Base-by-base conservation (phyloP, 2,113 vertebrate genomes). In the Formicarius rufipectus region DNA sequence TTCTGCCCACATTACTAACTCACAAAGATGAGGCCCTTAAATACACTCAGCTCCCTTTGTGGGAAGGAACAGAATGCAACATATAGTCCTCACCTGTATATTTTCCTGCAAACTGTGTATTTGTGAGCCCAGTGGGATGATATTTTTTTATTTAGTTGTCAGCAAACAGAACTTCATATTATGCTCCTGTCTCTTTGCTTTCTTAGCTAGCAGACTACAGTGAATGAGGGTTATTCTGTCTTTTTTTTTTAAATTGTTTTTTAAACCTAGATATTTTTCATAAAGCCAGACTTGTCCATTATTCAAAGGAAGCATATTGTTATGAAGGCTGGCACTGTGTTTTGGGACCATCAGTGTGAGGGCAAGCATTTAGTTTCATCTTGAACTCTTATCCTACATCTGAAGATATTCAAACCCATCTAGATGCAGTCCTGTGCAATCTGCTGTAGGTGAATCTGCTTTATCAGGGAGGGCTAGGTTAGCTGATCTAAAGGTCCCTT, bases 1-100 rank as follows among this genome's bases (percentile, higher is more conserved):
- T 71, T 87, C 89, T 95, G 74, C 68, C 94, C 92, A 73, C 92
- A 15, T 50, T 84, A 58, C 55, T 86, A 86, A 96, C 89, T 95
- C 93, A 88, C 50, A 56, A 39, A 93, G 63, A 87, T 22, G 59
- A 93, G 25, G 49, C 78, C 68, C 40, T 80, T 88, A 90, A 86
- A 84, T n/a, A 87, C 56, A 66, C 42, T 88, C 69, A 58, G 58
- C 31, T 96, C 44, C 52, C 39, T 58, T 82, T 62, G 83, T 45
- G 84, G 66, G 63, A 92, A 95, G 15, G 33, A 94, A 56, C 33
- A 87, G 58, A 50, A 96, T 90, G 47, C 63, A 35, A 17, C 11
- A 7, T 4, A 39, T 40, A 81, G 39, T 72, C 74, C 50, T 68
- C 37, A 82, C 68, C 63, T 72, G 53, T 58, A 72, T 86, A 91